Percentiles rank a stretch among this genome's conserved stretches.
These are phyloP conservation scores for Polyommatus iphigenia DNA, from an alignment of 2,888 invertebrate species.

Conservation along the genomic window DNA sequence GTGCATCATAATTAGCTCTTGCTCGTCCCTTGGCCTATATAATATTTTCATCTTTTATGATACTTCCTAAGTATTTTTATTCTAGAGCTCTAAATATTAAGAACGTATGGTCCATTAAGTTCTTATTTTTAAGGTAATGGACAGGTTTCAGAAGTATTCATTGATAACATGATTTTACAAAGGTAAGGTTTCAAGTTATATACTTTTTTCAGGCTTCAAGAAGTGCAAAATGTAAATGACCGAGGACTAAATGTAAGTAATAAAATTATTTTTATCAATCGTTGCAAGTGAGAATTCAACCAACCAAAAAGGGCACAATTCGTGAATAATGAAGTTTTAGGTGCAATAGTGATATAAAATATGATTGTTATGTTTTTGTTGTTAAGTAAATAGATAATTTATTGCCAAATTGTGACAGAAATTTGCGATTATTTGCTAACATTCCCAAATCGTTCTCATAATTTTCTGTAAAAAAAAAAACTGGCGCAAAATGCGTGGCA, in stretches of 20 bases:
- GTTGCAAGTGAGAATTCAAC: slow-evolving; percentile 27
- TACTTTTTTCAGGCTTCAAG: not conserved
- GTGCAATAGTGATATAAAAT: slow-evolving; percentile 17
- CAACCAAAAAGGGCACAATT: slow-evolving; percentile 12
- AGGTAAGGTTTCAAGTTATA: not conserved
- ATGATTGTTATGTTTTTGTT: slow-evolving; percentile 28
- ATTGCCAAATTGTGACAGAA: slow-evolving; percentile 27
- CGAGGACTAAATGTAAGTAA: slow-evolving; percentile 1
- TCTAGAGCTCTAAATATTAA: not conserved
- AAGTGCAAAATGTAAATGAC: slow-evolving; percentile 7
- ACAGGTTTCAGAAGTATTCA: not conserved
- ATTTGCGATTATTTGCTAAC: slow-evolving; percentile 29
- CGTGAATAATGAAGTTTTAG: slow-evolving; percentile 23
- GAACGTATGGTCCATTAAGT: not conserved
- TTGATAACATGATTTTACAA: not conserved
- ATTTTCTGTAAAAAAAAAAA: slow-evolving; percentile 45
- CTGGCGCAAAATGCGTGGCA: slow-evolving; percentile 74
- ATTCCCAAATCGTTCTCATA: slow-evolving; percentile 40
- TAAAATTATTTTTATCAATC: slow-evolving; percentile 6
- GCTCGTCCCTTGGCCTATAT: not conserved
- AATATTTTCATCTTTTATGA: not conserved
- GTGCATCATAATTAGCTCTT: not conserved
- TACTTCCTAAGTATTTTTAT: not conserved
- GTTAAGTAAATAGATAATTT: slow-evolving; percentile 23
- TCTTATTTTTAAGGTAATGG: not conserved